Evolutionary conservation across 2,797 vertebrate species (phyloP), one percentile per base, ranked within the genome.

Genomic region (Ciconia nigra): DNA sequence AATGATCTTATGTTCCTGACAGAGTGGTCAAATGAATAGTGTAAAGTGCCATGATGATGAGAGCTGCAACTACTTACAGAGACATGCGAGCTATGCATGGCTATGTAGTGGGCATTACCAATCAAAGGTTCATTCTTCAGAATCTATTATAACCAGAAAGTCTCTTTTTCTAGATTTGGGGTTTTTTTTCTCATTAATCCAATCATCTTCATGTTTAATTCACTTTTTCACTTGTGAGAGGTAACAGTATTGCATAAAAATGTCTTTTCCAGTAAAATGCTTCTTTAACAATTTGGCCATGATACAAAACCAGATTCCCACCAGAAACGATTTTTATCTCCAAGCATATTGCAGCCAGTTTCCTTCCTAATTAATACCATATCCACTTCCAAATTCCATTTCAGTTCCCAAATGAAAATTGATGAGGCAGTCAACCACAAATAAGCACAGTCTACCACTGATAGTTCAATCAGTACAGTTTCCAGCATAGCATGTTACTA

Each of bases 321-420:
- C 91, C 90, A 97, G 97, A 96, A 96, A 81, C 58, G 49, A 83
- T 63, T 95, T 98, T 97, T 97, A 96, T 96, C 93, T 98, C 95
- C 21, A 92, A 97, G 90, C 96, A 95, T 95, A 97, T 94, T 97
- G 97, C 78, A 42, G 85, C 90, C 94, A 92, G 94, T 98, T 98
- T 98, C 89, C 80, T 92, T 94, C 41, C 9, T 97, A 98, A 98
- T 98, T 98, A 98, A 98, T 97, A 97, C 87, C 80, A 94, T 97
- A 97, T 92, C 97, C 79, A 96, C 83, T 84, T 97, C 66, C 69
- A 92, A 96, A 97, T 95, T 96, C 95, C 91, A 90, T 96, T 98
- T 98, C 88, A 89, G 83, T 66, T 97, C 94, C 93, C 97, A 96
- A 87, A 96, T 72, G 90, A 97, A 98, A 98, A 98, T 86, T 97